A percentile compares a stretch with the other conserved stretches of the same genome.
These are phyloP conservation scores for Drosophila ohnishii DNA, from an alignment of 1,140 invertebrate species.

Conservation along the genomic window DNA sequence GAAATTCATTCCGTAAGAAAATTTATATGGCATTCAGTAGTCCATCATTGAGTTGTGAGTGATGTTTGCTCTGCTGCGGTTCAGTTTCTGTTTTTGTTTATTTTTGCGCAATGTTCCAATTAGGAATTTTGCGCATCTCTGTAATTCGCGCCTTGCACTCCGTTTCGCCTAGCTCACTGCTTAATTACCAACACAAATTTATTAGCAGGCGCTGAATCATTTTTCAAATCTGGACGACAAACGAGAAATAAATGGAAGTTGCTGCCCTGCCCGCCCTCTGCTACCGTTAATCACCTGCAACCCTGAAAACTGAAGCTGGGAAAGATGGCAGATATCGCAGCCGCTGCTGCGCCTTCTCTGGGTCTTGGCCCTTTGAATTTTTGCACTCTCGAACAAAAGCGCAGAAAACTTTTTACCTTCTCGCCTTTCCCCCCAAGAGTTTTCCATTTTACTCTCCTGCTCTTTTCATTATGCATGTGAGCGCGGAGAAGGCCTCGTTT, in stretches of 20 bases:
- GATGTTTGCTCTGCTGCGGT: conserved; percentile 25
- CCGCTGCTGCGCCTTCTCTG: background rate
- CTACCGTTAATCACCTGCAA: conserved; percentile 53
- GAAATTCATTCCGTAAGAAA: background rate
- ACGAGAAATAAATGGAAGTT: conserved; percentile 58
- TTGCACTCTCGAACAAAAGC: conserved; percentile 62
- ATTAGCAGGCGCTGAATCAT: conserved; percentile 58
- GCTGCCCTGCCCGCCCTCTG: conserved; percentile 12
- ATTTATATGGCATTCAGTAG: background rate
- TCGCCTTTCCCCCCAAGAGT: conserved; percentile 13
- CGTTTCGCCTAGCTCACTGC: conserved; percentile 27
- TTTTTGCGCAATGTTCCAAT: conserved; percentile 75
- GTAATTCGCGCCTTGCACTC: conserved; percentile 19
- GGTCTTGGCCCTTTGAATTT: conserved; percentile 62
- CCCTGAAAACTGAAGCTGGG: conserved; percentile 23
- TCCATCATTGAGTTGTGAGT: background rate
- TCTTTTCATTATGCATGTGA: conserved; percentile 64
- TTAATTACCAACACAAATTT: conserved; percentile 68
- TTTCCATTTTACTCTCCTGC: conserved; percentile 40
- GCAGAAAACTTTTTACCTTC: conserved; percentile 56
- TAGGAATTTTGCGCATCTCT: conserved; percentile 56
- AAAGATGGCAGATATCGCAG: conserved; percentile 15
- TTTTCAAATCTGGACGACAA: conserved; percentile 57
- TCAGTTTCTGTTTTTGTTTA: conserved; percentile 56
- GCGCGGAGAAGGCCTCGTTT: conserved; percentile 28